Base-by-base conservation (phyloP, 2,113 vertebrate species). In the Phrynosoma blainvillii region DNA sequence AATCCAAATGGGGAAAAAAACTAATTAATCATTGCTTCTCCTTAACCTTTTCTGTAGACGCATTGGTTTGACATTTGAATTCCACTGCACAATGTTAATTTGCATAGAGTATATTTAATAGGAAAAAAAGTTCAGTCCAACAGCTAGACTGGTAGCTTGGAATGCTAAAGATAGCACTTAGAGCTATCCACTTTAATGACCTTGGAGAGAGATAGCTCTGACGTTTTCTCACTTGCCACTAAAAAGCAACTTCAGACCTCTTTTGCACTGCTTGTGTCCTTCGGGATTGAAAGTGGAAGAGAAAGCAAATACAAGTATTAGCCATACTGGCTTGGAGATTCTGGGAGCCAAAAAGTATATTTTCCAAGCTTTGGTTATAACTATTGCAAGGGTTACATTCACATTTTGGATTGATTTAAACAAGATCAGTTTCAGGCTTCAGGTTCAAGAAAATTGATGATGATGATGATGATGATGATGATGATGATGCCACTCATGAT, bases 1-100 rank as follows among this genome's bases (percentile, higher is more conserved):
- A 89, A 82, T 52, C 65, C 30, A 21, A 82, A 90, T 4, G 12
- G 30, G 8, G 9, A 62, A 88, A 79, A 76, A 56, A 54, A 66
- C 54, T 62, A 70, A 71, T 88, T 94, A 89, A 91, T 89, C 88
- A 25, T 79, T 87, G 85, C 47, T 92, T 89, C 40, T 18, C 13
- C 86, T 56, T 87, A 92, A 92, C 88, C 80, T 91, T 92, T 92
- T 73, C 47, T 70, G 87, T 56, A 65, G 0, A 32, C n/a, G 71
- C 75, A 9, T 66, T 79, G n/a, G 82, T 87, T 88, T 89, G 92
- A 84, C 77, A 62, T 92, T 90, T 90, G 76, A 91, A 62, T 91
- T 73, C 74, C 78, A 74, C 3, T 0, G 6, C 77, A 47, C 65
- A 2, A 78, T 79, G 65, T 27, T 89, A 20, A 62, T 93, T 91